Evolutionary conservation across 2,797 vertebrate genomes (phyloP).

Genomic region (Falco berigora): DNA sequence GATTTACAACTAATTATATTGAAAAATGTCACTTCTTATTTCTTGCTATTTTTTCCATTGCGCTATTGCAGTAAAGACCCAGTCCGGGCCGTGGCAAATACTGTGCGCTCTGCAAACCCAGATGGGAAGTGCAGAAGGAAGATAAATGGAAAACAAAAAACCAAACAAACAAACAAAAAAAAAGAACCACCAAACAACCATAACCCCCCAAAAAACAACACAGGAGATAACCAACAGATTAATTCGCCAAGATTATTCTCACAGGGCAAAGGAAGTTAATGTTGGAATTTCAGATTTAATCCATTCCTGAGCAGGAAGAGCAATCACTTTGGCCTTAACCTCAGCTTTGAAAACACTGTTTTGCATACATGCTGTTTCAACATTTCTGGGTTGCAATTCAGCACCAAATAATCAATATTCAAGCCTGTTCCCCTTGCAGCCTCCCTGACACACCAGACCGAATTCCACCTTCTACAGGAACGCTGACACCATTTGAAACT

Average conservation of each 20-base stretch:
- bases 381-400: conserved; percentile 59
- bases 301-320: conserved; percentile 31
- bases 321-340: conserved; percentile 56
- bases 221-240: not conserved
- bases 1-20: not conserved
- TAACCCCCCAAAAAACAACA: not conserved
- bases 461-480: conserved; percentile 2
- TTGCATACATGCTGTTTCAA: conserved; percentile 66
- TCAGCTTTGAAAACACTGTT: conserved; percentile 8
- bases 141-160: not conserved
- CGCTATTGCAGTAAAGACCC: not conserved
- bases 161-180: not conserved
- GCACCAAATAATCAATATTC: conserved; percentile 64
- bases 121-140: not conserved
- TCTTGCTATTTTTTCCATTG: not conserved
- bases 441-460: conserved; percentile 18
- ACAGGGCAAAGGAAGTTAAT: conserved; percentile 13
- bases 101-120: not conserved
- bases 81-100: not conserved
- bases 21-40: not conserved
- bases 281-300: conserved; percentile 52
- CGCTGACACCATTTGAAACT: not conserved
- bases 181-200: no score
- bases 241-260: not conserved
- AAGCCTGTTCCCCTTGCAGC: conserved; percentile 27